Evolutionary conservation across 2,113 vertebrate genomes (phyloP).

Genomic region (zebrafish (Danio rerio)): GRCz12tu NC_133194.1:23409001-23409500

Average conservation of each 20-base stretch:
- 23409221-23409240: background rate
- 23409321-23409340: too few relatives aligned
- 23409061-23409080: background rate
- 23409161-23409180: background rate
- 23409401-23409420: too few relatives aligned
- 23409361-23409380: too few relatives aligned
- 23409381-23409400: too few relatives aligned
- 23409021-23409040: conserved; percentile 25
- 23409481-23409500: too few relatives aligned
- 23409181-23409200: background rate
- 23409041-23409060: conserved; percentile 23
- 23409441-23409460: too few relatives aligned
- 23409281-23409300: too few relatives aligned
- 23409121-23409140: conserved; percentile 16
- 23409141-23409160: conserved; percentile 25
- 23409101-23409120: conserved; percentile 1
- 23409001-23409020: conserved; percentile 10
- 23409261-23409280: too few relatives aligned
- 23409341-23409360: too few relatives aligned
- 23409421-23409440: too few relatives aligned
- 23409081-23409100: conserved; percentile 39
- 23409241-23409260: background rate
- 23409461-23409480: too few relatives aligned
- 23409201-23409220: background rate
- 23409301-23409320: too few relatives aligned